phyloP scores from a whole-genome alignment of 2,113 vertebrate genomes.

The Hippocampus mohnikei region DNA sequence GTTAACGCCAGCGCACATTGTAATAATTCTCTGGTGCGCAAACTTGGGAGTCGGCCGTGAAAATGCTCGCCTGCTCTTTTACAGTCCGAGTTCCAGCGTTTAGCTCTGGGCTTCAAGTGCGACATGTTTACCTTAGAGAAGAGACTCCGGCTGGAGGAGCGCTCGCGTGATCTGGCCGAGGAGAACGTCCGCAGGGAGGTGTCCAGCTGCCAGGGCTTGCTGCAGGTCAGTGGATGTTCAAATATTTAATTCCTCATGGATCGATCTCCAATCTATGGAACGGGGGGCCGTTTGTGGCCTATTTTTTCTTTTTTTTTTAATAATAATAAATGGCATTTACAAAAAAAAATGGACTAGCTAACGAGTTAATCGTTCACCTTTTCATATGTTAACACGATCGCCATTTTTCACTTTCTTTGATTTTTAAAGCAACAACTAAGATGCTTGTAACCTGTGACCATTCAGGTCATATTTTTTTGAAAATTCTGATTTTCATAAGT shows the following conservation, averaged over 20 bases:
- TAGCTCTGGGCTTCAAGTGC: constrained; percentile 93
- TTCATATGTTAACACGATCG: too few species aligned
- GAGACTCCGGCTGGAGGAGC: constrained; percentile 86
- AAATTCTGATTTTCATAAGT: too few species aligned
- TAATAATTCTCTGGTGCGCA: not conserved
- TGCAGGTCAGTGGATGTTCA: constrained; percentile 75
- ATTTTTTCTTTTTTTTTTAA: not conserved
- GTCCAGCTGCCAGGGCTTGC: constrained; percentile 81
- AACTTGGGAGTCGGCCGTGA: not conserved
- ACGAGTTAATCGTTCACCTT: too few species aligned
- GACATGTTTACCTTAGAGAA: constrained; percentile 97
- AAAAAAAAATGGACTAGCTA: too few species aligned
- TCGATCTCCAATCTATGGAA: not conserved
- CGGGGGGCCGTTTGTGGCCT: not conserved
- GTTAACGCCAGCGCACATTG: not conserved
- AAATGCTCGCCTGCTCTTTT: not conserved
- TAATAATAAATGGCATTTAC: too few species aligned
- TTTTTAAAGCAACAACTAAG: too few species aligned
- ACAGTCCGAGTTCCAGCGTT: constrained; percentile 89
- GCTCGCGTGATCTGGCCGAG: constrained; percentile 91
- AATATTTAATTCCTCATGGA: not conserved
- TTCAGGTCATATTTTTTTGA: too few species aligned
- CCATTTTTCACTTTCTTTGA: too few species aligned
- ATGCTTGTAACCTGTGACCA: too few species aligned
- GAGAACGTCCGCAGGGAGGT: constrained; percentile 90